These are phyloP conservation scores for Ricordea florida DNA, from an alignment of 92 coral and sea anemone genomes.

Conservation along the genomic window DNA sequence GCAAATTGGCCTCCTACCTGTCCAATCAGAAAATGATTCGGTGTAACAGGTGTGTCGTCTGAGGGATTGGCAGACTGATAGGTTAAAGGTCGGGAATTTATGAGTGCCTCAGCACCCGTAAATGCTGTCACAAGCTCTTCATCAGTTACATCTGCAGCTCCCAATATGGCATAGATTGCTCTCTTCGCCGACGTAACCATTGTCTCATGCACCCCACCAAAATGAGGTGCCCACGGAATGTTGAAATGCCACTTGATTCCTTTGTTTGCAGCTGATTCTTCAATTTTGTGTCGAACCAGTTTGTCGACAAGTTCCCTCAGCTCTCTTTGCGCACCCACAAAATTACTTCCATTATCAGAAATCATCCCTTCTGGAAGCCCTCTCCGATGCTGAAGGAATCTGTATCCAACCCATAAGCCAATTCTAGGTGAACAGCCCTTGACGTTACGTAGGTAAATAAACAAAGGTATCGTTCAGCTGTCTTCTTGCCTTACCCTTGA, in stretches of 20 bases:
- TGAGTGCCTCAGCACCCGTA: constrained; percentile 57
- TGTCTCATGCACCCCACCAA: constrained; percentile 59
- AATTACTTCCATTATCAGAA: constrained; percentile 64
- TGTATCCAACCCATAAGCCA: constrained; percentile 56
- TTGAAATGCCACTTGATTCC: no score
- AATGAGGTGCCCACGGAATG: constrained; percentile 62
- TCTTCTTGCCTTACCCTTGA: constrained; percentile 59
- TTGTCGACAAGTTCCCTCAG: constrained; percentile 45
- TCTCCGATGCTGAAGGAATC: constrained; percentile 50
- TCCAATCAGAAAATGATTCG: constrained; percentile 49
- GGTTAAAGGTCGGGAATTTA: constrained; percentile 57
- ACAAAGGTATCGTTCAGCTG: constrained; percentile 59
- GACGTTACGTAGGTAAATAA: constrained; percentile 52
- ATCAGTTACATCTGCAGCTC: constrained; percentile 60
- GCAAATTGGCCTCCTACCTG: constrained; percentile 60
- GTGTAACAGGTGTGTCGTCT: constrained; percentile 36
- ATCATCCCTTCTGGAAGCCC: constrained; percentile 54
- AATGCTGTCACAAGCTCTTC: constrained; percentile 50
- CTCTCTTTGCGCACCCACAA: constrained; percentile 57
- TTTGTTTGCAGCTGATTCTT: constrained; percentile 40
- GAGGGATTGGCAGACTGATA: constrained; percentile 40
- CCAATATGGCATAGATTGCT: constrained; percentile 50
- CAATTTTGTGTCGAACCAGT: constrained; percentile 43
- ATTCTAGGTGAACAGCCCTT: constrained; percentile 64
- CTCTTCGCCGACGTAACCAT: constrained; percentile 61